Percentiles rank a stretch among this genome's conserved stretches.
These are phyloP conservation scores for Synanthedon myopaeformis DNA, from an alignment of 2,888 invertebrate genomes.

Conservation along the genomic window DNA sequence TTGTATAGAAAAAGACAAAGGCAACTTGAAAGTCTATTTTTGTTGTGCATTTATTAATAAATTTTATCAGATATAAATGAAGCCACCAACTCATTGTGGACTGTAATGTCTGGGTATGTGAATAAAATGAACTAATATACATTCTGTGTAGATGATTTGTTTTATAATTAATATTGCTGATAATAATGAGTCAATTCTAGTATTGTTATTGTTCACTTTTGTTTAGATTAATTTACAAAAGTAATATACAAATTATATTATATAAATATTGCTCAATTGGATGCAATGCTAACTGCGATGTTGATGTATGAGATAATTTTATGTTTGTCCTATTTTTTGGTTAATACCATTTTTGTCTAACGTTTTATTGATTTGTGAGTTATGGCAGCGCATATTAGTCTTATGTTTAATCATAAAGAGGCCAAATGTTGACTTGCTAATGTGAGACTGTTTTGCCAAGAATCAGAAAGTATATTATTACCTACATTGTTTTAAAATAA, in stretches of 20 bases:
- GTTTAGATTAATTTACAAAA: constrained; percentile 59
- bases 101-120: constrained; percentile 54
- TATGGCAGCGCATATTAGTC: constrained; percentile 68
- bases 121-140: constrained; percentile 20
- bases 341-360: constrained; percentile 53
- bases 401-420: constrained; percentile 67
- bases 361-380: constrained; percentile 62
- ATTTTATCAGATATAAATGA: constrained; percentile 40
- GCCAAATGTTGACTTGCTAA: constrained; percentile 72
- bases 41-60: constrained; percentile 69
- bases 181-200: constrained; percentile 68
- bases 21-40: constrained; percentile 64
- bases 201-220: constrained; percentile 62
- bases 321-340: constrained; percentile 45
- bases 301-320: constrained; percentile 54
- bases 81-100: constrained; percentile 61
- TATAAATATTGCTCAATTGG: constrained; percentile 64
- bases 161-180: constrained; percentile 47
- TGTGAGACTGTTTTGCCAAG: constrained; percentile 72
- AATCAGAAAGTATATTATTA: constrained; percentile 71
- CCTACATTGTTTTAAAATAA: constrained; percentile 72
- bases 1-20: constrained; percentile 65
- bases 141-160: constrained; percentile 34
- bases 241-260: constrained; percentile 48
- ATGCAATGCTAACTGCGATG: constrained; percentile 66